These are phyloP conservation scores for Mystacides longicornis DNA, from an alignment of 2,888 invertebrate species.

Conservation along the genomic window DNA sequence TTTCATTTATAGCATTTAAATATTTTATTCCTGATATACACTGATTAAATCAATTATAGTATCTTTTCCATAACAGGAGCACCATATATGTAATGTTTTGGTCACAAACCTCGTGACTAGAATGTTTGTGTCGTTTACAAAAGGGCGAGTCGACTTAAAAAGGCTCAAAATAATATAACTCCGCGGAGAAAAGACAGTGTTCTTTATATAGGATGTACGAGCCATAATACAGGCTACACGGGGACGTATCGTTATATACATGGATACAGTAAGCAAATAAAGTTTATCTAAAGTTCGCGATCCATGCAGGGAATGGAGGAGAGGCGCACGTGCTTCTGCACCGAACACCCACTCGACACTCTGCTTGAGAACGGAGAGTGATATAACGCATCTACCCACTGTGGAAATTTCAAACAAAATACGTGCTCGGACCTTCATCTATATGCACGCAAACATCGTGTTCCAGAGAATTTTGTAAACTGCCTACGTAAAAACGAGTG, in stretches of 20 bases:
- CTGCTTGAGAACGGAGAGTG: not conserved
- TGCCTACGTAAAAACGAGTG: too few species aligned
- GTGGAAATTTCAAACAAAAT: not conserved
- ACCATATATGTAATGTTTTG: not conserved
- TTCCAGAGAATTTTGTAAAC: too few species aligned
- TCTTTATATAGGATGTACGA: not conserved
- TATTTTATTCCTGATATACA: too few species aligned
- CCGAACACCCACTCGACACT: not conserved
- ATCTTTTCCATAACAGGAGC: not conserved
- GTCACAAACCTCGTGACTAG: not conserved
- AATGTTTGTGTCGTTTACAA: not conserved
- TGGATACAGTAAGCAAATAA: not conserved
- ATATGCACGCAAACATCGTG: too few species aligned
- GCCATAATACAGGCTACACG: not conserved
- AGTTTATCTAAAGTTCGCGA: not conserved
- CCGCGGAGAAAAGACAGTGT: not conserved
- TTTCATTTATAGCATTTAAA: too few species aligned
- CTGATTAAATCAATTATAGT: too few species aligned
- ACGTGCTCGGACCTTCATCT: not conserved
- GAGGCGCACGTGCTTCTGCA: not conserved
- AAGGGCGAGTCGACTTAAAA: not conserved
- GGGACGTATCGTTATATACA: not conserved
- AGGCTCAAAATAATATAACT: not conserved
- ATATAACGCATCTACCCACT: too few species aligned
- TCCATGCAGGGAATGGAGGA: too few species aligned